These are phyloP conservation scores for Hippocampus barbouri DNA, from an alignment of 2,113 vertebrate genomes.

Conservation along the genomic window DNA sequence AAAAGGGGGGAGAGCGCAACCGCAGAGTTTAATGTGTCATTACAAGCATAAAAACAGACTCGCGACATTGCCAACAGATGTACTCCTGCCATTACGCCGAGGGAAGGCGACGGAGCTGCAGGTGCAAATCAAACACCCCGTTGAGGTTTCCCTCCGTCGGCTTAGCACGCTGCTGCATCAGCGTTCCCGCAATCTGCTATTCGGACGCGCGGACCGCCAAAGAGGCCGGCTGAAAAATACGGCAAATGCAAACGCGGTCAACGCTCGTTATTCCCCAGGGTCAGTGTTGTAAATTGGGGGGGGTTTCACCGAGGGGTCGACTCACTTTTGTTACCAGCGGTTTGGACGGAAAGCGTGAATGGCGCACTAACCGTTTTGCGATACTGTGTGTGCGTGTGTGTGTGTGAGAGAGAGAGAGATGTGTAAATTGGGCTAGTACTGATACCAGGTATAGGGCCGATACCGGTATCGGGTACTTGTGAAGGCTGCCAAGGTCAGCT, in stretches of 20 bases:
- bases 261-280: too few species aligned
- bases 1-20: slow-evolving; percentile 46
- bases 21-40: slow-evolving; percentile 73
- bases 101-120: slow-evolving; percentile 56
- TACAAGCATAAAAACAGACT: slow-evolving; percentile 72
- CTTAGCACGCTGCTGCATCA: slow-evolving; percentile 40
- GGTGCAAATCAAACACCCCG: slow-evolving; percentile 51
- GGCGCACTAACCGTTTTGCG: too few species aligned
- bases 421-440: too few species aligned
- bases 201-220: slow-evolving; percentile 11
- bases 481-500: too few species aligned
- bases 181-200: slow-evolving; percentile 34
- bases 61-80: slow-evolving; percentile 70
- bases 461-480: too few species aligned
- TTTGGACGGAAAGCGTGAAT: too few species aligned
- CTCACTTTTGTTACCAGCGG: too few species aligned
- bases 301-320: too few species aligned
- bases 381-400: too few species aligned
- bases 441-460: too few species aligned
- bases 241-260: not conserved
- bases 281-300: too few species aligned
- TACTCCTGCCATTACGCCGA: slow-evolving; percentile 66
- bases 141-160: slow-evolving; percentile 40
- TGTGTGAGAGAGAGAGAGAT: too few species aligned
- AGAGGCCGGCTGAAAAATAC: not conserved